phyloP scores from a whole-genome alignment of 2,113 vertebrate genomes.

The Cervus canadensis region DNA sequence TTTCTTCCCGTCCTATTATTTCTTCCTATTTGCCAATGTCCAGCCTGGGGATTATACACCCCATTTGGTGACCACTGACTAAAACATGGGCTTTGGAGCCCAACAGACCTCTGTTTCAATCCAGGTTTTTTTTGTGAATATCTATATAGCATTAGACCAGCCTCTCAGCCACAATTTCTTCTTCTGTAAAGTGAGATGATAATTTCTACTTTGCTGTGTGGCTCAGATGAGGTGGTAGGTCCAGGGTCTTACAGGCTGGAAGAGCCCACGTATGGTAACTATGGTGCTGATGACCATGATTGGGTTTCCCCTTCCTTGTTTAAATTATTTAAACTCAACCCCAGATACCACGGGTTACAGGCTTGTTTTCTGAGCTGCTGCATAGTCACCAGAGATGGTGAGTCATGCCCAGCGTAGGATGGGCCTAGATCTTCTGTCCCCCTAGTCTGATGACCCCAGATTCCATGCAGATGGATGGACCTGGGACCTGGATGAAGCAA shows the following conservation, averaged over 20 bases:
- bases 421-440: not conserved
- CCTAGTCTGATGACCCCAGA: accelerated
- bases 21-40: not conserved
- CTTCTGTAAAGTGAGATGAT: not conserved
- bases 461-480: accelerated
- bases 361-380: not conserved
- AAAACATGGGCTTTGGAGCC: not conserved
- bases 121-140: not conserved
- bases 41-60: not conserved
- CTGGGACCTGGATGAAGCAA: not conserved
- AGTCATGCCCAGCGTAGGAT: not conserved
- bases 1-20: not conserved
- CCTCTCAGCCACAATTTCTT: not conserved
- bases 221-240: not conserved
- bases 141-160: not conserved
- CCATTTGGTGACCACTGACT: not conserved
- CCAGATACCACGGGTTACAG: too few relatives aligned
- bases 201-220: not conserved
- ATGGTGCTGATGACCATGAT: not conserved
- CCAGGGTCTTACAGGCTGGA: not conserved
- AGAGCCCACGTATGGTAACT: not conserved
- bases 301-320: not conserved
- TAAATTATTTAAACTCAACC: not conserved
- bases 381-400: not conserved
- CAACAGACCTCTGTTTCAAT: not conserved